Base-by-base conservation (phyloP, 2,113 vertebrate genomes). In the Sporophila hypoxantha region DNA sequence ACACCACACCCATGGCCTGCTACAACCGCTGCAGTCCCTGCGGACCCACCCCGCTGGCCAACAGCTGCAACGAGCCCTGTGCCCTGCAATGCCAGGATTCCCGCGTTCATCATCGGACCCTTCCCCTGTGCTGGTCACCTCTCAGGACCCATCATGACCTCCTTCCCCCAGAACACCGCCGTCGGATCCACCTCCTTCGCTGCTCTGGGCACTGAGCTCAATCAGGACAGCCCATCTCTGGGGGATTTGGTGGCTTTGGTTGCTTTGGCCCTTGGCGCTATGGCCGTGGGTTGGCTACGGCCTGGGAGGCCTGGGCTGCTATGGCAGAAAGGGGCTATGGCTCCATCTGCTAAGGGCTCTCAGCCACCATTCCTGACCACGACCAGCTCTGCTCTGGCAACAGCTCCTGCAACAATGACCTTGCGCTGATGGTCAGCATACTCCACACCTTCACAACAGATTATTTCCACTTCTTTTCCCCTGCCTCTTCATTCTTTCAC, bases 351-450 rank as follows among this genome's bases (percentile, higher is more conserved):
- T 47, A 13, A 47, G 46, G 21, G 21, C 21, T 7, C 50, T 52
- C 50, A 17, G 49, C 49, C 62, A 50, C 26, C 49, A 27, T 9
- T 4, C 3, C 1, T 44, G 14, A 34, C 25, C n/a, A 17, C 5
- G 53, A 74, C 13, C 39, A 27, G 17, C 52, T 44, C 14, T 2
- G 3, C 8, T 29, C 41, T 46, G n/a, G 6, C 25, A 22, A 14
- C 12, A 47, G 9, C n/a, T 23, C 4, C 16, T 27, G 5, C 22
- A 7, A 6, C 5, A n/a, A n/a, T 15, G 10, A 36, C 10, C 6
- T 8, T 0, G 0, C n/a, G 2, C 14, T 46, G 9, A 5, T 8
- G 6, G 3, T 29, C 13, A 21, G 0, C 0, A 6, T 41, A 2
- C 6, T 22, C 36, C n/a, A 15, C 14, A 13, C 25, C 32, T 36